Evolutionary conservation across 1,140 invertebrate species (phyloP), one percentile per base, ranked within the genome.

Genomic region (Drosophila murphyi): DNA sequence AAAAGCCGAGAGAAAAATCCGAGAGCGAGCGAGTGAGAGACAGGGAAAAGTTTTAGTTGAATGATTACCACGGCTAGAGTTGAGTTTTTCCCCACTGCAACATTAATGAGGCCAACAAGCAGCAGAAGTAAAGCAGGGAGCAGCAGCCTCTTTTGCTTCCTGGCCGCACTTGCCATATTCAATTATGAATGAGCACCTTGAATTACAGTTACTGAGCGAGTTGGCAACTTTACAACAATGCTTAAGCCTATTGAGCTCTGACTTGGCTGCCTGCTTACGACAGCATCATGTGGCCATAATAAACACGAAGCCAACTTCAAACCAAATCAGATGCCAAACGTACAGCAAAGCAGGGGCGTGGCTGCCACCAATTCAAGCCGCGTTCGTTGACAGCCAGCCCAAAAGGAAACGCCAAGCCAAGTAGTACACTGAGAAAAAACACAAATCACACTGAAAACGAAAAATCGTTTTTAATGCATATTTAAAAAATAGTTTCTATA

Each of bases 101-200:
- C 78, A 82, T 86, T 86, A 86, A 86, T 86, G 82, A 87, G 82
- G 67, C 51, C 32, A 48, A 28, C 32, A 31, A 51, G 20, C 62
- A 39, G 47, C 45, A 2, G 5, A 31, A 0, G 28, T 51, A 32
- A 31, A 31, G 12, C 6, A 3, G 43, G 12, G 31, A 70, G 72
- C 60, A 72, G 62, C 69, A 60, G 50, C 57, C 50, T 41, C 51
- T 48, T 50, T 47, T 64, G 62, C 56, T 76, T 72, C 62, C 74
- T 69, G 80, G 48, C 54, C 78, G 60, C 77, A 61, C 80, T 67
- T 69, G 75, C 71, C 59, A 71, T 72, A 85, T 85, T 89, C 78
- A 89, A 89, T 89, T 89, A 89, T 89, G 80, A 85, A 89, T 85
- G 80, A 85, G 80, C 63, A 43, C 56, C 72, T 69, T 41, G 82